Evolutionary conservation across 2,888 invertebrate species (phyloP), one percentile per base, ranked within the genome.

Genomic region (Caenorhabditis doughertyi): DNA sequence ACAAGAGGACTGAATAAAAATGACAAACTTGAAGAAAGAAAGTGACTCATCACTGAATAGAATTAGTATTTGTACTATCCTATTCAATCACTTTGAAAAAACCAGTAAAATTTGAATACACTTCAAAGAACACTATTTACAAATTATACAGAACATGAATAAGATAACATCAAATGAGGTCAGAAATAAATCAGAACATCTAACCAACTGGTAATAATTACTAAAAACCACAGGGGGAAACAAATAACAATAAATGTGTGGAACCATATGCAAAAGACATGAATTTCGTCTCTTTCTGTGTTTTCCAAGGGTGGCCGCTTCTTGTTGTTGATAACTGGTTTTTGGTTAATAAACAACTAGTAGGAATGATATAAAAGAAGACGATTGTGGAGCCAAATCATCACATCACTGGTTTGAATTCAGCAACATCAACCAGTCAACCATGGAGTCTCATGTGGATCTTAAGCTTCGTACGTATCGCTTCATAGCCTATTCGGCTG

Each of bases 391-490:
- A 76, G 76, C 76, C 21, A 44, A 23, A 35, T 53, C 60, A 76
- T 76, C 76, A 76, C 68, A 76, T 76, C 58, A 76, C 76, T 76
- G 76, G 76, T 32, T 32, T 53, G 76, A 67, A 76, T 68, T 76
- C 68, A 76, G 67, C 68, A 76, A 76, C 67, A 76, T 67, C 76
- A 67, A 68, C 74, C 74, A 67, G 74, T 77, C 68, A 64, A 71
- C 70, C 62, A 79, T 79, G 79, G 79, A 79, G 64, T 79, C 79
- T 71, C 65, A 79, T 44, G 71, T 79, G 56, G 79, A 79, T 60
- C 79, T 79, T 18, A 70, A 68, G 55, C 71, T 79, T 35, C 67
- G 68, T 21, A 68, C 79, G 53, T 79, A 79, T 64, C 67, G 71
- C 8, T 79, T 56, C 64, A 79, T 79, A 16, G 79, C 71, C 64